Evolutionary conservation across 1,140 invertebrate genomes (phyloP), one percentile per base, ranked within the genome.

Genomic region (Drosophila nigrodunni): DNA sequence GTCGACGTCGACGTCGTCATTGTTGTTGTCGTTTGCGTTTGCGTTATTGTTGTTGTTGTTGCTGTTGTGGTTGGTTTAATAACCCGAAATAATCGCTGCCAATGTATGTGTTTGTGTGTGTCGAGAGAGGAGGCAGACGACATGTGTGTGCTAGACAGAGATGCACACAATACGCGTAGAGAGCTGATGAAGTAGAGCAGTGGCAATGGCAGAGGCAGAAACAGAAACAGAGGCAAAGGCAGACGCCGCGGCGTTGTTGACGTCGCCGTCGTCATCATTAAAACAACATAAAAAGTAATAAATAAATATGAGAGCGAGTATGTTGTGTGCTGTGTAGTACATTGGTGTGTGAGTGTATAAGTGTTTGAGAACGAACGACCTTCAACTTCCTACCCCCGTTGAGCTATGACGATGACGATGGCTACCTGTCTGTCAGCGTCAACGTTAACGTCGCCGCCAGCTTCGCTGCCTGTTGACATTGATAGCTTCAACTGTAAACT

Each of bases 221-320:
- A 21, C 73, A 73, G 57, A 55, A 47, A 21, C 35, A 76, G 80
- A 82, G 13, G 65, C 73, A 73, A 57, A 55, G 57, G 73, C 71
- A 55, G 70, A 59, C 39, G 74, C 21, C 41, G 62, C 25, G 21
- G 46, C 39, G 25, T 39, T 39, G 66, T 61, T 39, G 65, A 35
- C 46, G 80, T 65, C 64, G 80, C 52, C 54, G 79, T 77, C 77
- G 74, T 70, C 83, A 81, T 88, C 85, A 88, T 89, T 88, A 88
- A 89, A 89, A 78, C 85, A 89, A 89, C 85, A 88, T 88, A 89
- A 88, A 88, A 88, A 88, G 80, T 89, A 88, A 88, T 89, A 88
- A 88, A 88, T 89, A 88, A 88, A 88, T 89, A 88, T 88, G 85
- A 85, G 80, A 72, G 78, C 59, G 70, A 73, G 46, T 72, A 62